A percentile compares a stretch with the other conserved stretches of the same genome.
These are phyloP conservation scores for Saccopteryx leptura DNA, from an alignment of 2,113 vertebrate species.

Conservation along the genomic window DNA sequence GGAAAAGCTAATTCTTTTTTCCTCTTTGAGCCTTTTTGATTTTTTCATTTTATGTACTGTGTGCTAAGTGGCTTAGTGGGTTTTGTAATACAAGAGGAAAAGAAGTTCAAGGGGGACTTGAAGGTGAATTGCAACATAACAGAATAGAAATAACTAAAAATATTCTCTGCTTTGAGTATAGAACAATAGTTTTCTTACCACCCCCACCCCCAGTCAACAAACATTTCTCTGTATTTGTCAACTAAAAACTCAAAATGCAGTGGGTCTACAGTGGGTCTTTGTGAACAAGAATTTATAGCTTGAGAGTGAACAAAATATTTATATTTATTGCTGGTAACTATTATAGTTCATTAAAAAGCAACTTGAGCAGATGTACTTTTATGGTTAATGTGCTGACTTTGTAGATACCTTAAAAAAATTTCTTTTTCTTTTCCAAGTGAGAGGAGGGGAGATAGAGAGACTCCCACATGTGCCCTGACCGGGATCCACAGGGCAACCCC, in stretches of 20 bases:
- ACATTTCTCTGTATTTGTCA: neutral
- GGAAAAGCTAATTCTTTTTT: conserved; percentile 1
- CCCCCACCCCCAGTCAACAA: neutral
- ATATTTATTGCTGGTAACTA: conserved; percentile 10
- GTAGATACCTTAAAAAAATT: conserved; percentile 31
- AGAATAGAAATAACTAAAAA: conserved; percentile 21
- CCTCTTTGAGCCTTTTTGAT: neutral
- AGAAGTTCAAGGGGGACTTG: neutral
- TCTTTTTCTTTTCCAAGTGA: neutral
- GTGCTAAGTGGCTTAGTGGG: neutral
- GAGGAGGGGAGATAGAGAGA: too few relatives aligned
- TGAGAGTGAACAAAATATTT: conserved; percentile 11
- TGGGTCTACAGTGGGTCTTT: neutral
- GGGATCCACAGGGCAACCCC: too few relatives aligned
- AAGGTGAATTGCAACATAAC: conserved; percentile 3
- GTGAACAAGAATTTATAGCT: neutral
- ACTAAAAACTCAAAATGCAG: neutral
- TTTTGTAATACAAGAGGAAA: conserved; percentile 12
- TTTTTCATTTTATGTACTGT: conserved; percentile 56
- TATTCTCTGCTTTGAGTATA: neutral
- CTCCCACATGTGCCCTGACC: too few relatives aligned
- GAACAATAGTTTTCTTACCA: neutral
- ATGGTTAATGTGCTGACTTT: conserved; percentile 39
- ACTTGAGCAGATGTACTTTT: neutral
- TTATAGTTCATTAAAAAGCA: conserved; percentile 2